Evolutionary conservation across 2,888 invertebrate species (phyloP), one percentile per base, ranked within the genome.

Genomic region (Lypha dubia): DNA sequence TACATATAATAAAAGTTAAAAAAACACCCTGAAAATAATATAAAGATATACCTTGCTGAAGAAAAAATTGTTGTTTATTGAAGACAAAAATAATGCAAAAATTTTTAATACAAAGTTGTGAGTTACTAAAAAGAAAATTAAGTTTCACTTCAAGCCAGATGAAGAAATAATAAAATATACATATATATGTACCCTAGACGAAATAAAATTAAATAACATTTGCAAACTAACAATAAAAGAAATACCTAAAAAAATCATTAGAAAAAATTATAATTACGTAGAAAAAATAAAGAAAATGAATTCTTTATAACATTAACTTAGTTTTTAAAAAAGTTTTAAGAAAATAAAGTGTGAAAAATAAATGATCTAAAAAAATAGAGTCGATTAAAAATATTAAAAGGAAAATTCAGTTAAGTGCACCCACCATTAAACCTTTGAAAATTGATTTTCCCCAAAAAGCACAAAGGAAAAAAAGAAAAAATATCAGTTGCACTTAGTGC

Each of bases 361-460:
- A 22, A 20, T 46, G 35, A 49, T 17, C 2, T 44, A 58, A 22
- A 1, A 49, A 51, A 73, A 22, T 20, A 22, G 41, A 70, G 38
- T 38, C 28, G 0, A 35, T 58, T 24, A 13, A 65, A 65, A 53
- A 35, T 13, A 11, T 41, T 20, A 53, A 38, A 20, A 58, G 24
- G 6, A 68, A 76, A 58, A 49, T 11, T 60, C 58, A 38, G 11
- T 28, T 35, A 76, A 76, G 65, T 73, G 56, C 63, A 51, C 11
- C 9, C 63, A 51, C 11, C 9, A 15, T 35, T 49, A 60, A 84
- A 65, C 49, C 68, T 68, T 77, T 80, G 51, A 65, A 81, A 81
- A 84, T 84, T 84, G 84, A 84, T 84, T 84, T 84, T 84, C 81
- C 84, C 32, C 84, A 79, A 74, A 70, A 80, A 77, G 20, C 20